Percentiles rank a stretch among this genome's conserved stretches.
These are phyloP conservation scores for Todiramphus saurophagus DNA, from an alignment of 2,113 vertebrate genomes.

Conservation along the genomic window DNA sequence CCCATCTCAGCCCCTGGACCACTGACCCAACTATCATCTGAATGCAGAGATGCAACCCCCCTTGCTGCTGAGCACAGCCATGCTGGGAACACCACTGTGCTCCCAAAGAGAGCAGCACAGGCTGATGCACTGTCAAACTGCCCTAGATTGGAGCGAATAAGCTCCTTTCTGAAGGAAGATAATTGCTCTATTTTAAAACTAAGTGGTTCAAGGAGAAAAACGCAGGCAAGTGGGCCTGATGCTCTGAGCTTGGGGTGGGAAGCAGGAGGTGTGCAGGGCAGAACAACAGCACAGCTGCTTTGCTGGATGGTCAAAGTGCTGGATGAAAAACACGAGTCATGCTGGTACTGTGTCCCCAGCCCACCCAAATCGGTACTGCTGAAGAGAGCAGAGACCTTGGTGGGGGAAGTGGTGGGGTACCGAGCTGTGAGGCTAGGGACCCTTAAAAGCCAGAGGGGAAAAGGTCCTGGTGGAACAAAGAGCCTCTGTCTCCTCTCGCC, in stretches of 20 bases:
- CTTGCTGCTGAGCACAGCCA: neutral
- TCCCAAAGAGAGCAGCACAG: neutral
- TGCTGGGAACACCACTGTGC: fast-evolving
- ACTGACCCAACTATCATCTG: neutral
- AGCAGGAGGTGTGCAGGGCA: neutral
- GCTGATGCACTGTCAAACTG: neutral
- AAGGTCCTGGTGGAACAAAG: neutral
- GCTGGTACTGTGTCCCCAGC: neutral
- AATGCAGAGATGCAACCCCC: neutral
- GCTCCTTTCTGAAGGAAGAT: neutral
- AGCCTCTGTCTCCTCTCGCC: neutral
- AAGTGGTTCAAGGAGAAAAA: conserved; percentile 67
- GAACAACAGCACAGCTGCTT: neutral
- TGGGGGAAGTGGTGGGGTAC: neutral
- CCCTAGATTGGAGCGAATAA: conserved; percentile 6
- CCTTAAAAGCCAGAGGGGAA: neutral
- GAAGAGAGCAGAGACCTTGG: neutral
- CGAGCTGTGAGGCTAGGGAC: fast-evolving
- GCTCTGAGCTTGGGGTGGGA: neutral
- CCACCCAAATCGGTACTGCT: neutral
- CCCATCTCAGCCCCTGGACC: neutral
- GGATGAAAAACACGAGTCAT: neutral
- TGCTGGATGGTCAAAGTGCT: neutral
- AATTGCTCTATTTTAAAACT: conserved; percentile 51
- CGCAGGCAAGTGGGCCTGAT: neutral